Evolutionary conservation across 2,113 vertebrate species (phyloP).

Genomic region (Pedionomus torquatus): DNA sequence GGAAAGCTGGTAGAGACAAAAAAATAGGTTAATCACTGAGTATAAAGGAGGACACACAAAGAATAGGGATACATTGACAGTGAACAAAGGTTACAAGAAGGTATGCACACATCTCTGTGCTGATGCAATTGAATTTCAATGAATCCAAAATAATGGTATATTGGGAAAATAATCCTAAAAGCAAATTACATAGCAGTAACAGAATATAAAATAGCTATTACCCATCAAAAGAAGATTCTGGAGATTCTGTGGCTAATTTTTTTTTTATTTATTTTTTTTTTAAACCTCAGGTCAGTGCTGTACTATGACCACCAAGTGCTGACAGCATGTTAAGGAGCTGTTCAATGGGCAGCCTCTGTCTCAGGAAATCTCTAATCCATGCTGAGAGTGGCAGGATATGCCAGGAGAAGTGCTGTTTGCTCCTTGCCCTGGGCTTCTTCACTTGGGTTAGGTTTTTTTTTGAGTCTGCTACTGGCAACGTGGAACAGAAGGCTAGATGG

Average conservation of each 20-base stretch:
- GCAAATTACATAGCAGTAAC: not conserved
- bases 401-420: not conserved
- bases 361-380: conserved; percentile 8
- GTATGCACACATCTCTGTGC: not conserved
- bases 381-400: not conserved
- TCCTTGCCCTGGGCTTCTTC: not conserved
- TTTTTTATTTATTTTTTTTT: not conserved
- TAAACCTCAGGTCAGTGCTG: not conserved
- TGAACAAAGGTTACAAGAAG: not conserved
- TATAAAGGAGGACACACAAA: not conserved
- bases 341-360: not conserved
- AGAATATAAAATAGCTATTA: not conserved
- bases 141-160: not conserved
- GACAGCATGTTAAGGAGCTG: not conserved
- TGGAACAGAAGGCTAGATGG: fast-evolving
- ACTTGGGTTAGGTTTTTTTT: not conserved
- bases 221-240: not conserved
- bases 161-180: not conserved
- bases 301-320: not conserved
- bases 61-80: not conserved
- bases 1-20: not conserved
- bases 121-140: not conserved
- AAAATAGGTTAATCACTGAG: not conserved
- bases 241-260: not conserved
- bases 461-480: not conserved